Evolutionary conservation across 2,888 invertebrate species (phyloP), one percentile per base, ranked within the genome.

Genomic region (Leptodirus hochenwartii): DNA sequence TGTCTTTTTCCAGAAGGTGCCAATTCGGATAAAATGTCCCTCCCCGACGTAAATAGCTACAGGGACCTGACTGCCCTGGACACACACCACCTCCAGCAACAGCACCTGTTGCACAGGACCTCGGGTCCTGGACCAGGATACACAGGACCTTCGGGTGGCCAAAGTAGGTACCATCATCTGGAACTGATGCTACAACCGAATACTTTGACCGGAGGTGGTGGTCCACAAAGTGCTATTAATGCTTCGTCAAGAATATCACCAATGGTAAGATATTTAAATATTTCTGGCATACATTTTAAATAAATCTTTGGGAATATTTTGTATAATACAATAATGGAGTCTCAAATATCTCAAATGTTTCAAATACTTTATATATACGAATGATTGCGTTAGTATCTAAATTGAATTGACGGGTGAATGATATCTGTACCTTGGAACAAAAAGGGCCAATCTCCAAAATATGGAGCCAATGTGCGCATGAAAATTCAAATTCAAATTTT

Each of bases 71-170:
- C 38, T 30, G 36, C 36, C 11, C 22, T 38, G 39, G 47, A 49
- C 35, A 22, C n/a, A n/a, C n/a, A n/a, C 23, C 22, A 25, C 27
- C 17, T n/a, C 15, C 12, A 37, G 35, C 24, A 37, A 38, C 2
- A 46, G 44, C 13, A 51, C 50, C 20, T 56, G 53, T 30, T 45
- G 38, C 2, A 37, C 40, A 8, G 47, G 58, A 29, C 57, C 59
- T 2, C 49, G 51, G 4, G 57, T 58, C 22, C 43, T 63, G 17
- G 59, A 64, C 22, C 47, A 62, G n/a, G n/a, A n/a, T n/a, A n/a
- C n/a, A n/a, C n/a, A n/a, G n/a, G n/a, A n/a, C 5, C 47, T 63
- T 3, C 27, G 32, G 11, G 20, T 32, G 8, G 32, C 35, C n/a
- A 22, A 54, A 53, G 39, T 38, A 46, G n/a, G n/a, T n/a, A n/a